These are phyloP conservation scores for Lagocephalus sceleratus DNA, from an alignment of 2,797 vertebrate genomes.

Conservation along the genomic window DNA sequence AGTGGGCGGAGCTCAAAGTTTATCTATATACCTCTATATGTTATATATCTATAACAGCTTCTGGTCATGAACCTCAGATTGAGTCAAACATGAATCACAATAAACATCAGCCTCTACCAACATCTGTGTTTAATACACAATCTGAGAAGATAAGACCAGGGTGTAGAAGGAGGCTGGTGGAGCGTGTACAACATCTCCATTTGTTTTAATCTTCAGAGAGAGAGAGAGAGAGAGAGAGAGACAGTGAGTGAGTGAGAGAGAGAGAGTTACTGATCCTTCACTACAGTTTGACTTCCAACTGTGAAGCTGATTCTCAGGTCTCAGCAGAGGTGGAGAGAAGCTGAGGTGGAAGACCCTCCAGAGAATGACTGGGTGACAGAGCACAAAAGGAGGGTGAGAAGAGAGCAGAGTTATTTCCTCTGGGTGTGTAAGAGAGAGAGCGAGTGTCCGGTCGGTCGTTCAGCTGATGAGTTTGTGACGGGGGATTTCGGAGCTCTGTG, in stretches of 20 bases:
- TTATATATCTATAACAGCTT: too few relatives aligned
- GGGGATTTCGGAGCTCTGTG: constrained; percentile 61
- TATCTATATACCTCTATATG: too few relatives aligned
- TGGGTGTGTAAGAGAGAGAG: constrained; percentile 44
- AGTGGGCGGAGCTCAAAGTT: too few relatives aligned
- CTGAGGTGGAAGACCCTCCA: constrained; percentile 6
- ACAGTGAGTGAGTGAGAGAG: not conserved
- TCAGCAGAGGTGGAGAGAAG: constrained; percentile 33
- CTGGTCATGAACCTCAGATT: too few relatives aligned
- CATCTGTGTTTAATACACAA: too few relatives aligned
- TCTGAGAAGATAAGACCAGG: too few relatives aligned
- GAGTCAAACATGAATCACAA: too few relatives aligned
- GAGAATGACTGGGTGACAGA: constrained; percentile 21
- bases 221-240: not conserved
- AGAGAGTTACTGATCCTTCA: not conserved
- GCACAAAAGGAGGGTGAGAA: constrained; percentile 27
- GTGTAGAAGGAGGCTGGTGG: too few relatives aligned
- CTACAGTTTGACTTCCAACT: constrained; percentile 47
- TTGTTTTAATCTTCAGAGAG: not conserved
- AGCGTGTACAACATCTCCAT: too few relatives aligned
- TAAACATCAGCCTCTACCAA: too few relatives aligned
- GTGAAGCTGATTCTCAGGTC: constrained; percentile 65
- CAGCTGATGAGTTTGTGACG: constrained; percentile 73
- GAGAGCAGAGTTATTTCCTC: constrained; percentile 45
- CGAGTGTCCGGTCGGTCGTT: constrained; percentile 52